Percentiles rank a stretch among this genome's conserved stretches.
Evolutionary conservation across 2,797 vertebrate species (phyloP).

Genomic region (Crenuchus spilurus): DNA sequence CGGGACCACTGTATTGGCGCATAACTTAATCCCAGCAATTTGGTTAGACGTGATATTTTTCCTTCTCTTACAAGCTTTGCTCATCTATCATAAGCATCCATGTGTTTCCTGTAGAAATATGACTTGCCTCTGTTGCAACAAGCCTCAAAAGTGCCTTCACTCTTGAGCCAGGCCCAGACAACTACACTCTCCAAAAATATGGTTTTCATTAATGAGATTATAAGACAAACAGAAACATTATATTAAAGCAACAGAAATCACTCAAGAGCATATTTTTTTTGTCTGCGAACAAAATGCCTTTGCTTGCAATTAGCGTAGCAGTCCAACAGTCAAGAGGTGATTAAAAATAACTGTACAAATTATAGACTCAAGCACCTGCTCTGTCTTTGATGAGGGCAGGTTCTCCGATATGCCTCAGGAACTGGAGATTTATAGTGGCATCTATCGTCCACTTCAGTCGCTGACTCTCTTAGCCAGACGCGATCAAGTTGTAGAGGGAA

Average conservation of each 20-base stretch:
- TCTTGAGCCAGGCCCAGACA: slow-evolving; percentile 61
- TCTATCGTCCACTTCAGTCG: slow-evolving; percentile 31
- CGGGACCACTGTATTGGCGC: slow-evolving; percentile 32
- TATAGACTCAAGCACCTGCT: slow-evolving; percentile 41
- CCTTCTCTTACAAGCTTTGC: slow-evolving; percentile 57
- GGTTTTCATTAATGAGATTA: slow-evolving; percentile 71
- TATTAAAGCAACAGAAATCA: slow-evolving; percentile 36
- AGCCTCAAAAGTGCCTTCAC: slow-evolving; percentile 65
- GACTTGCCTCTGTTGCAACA: slow-evolving; percentile 62
- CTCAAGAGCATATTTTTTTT: slow-evolving; percentile 21
- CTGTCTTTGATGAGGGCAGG: slow-evolving; percentile 24
- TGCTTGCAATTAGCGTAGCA: slow-evolving; percentile 38
- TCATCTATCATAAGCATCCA: slow-evolving; percentile 71
- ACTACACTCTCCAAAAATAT: slow-evolving; percentile 62
- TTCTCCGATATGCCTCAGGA: not conserved
- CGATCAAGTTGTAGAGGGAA: slow-evolving; percentile 55
- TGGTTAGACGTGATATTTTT: slow-evolving; percentile 61
- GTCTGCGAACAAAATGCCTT: not conserved
- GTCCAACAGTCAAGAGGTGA: slow-evolving; percentile 35
- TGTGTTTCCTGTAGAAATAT: slow-evolving; percentile 52
- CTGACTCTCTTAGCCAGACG: slow-evolving; percentile 62
- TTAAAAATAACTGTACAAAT: slow-evolving; percentile 21
- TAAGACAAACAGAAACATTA: slow-evolving; percentile 48
- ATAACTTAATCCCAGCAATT: slow-evolving; percentile 59
- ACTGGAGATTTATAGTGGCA: slow-evolving; percentile 32